Conservation (phyloP, 2,888 invertebrate species). For the Pseudoips prasinana region DNA sequence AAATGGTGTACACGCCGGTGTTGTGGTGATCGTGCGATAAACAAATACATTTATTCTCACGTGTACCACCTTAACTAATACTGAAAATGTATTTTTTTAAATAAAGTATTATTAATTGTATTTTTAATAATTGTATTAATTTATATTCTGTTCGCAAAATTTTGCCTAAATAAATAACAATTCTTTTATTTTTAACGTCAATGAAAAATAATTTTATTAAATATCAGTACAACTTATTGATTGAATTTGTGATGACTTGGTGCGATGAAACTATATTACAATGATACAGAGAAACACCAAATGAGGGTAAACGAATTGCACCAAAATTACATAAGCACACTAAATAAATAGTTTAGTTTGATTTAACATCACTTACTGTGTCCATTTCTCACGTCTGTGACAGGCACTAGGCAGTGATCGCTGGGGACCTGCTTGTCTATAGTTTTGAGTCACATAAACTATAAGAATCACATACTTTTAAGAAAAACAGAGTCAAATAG, state of each 20-base stretch:
- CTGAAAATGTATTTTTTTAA: too few relatives aligned
- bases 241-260: slow-evolving; percentile 4
- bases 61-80: too few relatives aligned
- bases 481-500: neutral
- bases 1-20: too few relatives aligned
- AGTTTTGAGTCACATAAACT: neutral
- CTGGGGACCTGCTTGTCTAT: neutral
- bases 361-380: slow-evolving; percentile 13
- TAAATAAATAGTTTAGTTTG: slow-evolving; percentile 10
- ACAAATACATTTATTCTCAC: too few relatives aligned
- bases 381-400: too few relatives aligned
- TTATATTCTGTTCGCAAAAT: too few relatives aligned
- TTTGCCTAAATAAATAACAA: too few relatives aligned
- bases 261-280: slow-evolving; percentile 19
- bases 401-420: neutral
- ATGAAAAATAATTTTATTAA: neutral
- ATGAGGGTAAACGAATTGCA: slow-evolving; percentile 35
- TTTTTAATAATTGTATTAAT: too few relatives aligned
- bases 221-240: neutral
- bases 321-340: slow-evolving; percentile 53
- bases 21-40: too few relatives aligned
- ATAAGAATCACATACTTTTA: neutral
- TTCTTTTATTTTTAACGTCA: neutral
- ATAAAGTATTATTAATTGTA: too few relatives aligned
- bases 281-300: slow-evolving; percentile 14